phyloP scores from a whole-genome alignment of 1,140 invertebrate species.

The Himalopsyche phryganea region DNA sequence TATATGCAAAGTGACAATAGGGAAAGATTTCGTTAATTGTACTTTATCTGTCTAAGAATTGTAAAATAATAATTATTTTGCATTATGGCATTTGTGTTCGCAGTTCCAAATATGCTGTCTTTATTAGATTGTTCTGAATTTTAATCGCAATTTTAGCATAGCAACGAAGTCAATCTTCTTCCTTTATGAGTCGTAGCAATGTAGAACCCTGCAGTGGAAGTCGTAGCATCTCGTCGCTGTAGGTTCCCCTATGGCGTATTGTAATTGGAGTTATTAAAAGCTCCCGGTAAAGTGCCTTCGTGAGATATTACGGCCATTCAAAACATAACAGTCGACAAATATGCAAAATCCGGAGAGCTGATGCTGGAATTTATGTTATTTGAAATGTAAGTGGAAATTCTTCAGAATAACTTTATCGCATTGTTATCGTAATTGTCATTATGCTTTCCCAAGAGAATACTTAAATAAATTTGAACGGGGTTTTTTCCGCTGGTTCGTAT shows the following conservation, averaged over 20 bases:
- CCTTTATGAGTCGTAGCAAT: conserved; percentile 2
- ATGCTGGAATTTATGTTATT: conserved; percentile 3
- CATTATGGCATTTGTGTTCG: not conserved
- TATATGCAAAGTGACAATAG: too few relatives aligned
- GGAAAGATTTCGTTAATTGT: too few relatives aligned
- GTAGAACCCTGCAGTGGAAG: not conserved
- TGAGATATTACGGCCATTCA: conserved; percentile 13
- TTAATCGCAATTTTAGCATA: not conserved
- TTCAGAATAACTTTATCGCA: too few relatives aligned
- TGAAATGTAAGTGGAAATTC: not conserved
- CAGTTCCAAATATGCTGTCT: not conserved
- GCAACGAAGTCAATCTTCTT: not conserved
- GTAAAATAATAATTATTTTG: too few relatives aligned
- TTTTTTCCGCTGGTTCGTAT: too few relatives aligned
- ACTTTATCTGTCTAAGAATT: too few relatives aligned
- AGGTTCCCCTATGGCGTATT: conserved; percentile 1
- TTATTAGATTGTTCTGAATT: conserved; percentile 1
- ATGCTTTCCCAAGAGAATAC: too few relatives aligned
- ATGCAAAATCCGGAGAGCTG: conserved; percentile 2
- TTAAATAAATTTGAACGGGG: too few relatives aligned
- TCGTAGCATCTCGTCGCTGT: not conserved
- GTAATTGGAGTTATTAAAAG: conserved; percentile 16
- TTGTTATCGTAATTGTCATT: too few relatives aligned
- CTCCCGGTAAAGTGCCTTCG: conserved; percentile 1
- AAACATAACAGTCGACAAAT: conserved; percentile 20